Conservation (phyloP, 2,113 vertebrate genomes). For the Xiphophorus couchianus region DNA sequence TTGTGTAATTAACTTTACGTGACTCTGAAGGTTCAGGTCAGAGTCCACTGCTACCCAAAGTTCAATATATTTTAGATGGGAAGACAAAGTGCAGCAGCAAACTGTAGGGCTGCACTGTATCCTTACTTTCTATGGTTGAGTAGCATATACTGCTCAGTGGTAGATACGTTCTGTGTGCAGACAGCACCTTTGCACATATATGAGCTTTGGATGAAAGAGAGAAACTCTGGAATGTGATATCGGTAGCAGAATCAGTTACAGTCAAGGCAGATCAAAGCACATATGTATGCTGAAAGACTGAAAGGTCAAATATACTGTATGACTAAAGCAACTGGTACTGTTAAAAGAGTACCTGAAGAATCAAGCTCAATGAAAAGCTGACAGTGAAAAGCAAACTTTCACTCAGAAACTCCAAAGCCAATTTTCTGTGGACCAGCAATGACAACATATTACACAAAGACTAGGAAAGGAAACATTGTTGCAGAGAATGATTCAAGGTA, state of each 20-base stretch:
- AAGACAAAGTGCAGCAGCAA: neutral
- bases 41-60: no score
- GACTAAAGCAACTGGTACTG: no score
- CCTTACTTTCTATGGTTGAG: neutral
- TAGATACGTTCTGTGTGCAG: neutral
- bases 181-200: neutral
- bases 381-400: no score
- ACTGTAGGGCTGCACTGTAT: neutral
- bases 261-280: neutral
- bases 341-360: no score
- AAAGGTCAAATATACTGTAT: neutral
- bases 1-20: no score
- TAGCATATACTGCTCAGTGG: neutral
- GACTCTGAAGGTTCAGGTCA: no score
- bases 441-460: neutral
- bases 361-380: no score
- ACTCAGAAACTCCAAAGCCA: no score
- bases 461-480: neutral
- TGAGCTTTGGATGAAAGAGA: neutral
- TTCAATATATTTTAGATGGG: neutral
- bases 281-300: neutral
- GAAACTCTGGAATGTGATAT: neutral
- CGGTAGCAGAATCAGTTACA: neutral
- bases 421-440: neutral
- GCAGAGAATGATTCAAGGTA: neutral